phyloP scores from a whole-genome alignment of 2,888 invertebrate genomes.

The Taenaris catops region DNA sequence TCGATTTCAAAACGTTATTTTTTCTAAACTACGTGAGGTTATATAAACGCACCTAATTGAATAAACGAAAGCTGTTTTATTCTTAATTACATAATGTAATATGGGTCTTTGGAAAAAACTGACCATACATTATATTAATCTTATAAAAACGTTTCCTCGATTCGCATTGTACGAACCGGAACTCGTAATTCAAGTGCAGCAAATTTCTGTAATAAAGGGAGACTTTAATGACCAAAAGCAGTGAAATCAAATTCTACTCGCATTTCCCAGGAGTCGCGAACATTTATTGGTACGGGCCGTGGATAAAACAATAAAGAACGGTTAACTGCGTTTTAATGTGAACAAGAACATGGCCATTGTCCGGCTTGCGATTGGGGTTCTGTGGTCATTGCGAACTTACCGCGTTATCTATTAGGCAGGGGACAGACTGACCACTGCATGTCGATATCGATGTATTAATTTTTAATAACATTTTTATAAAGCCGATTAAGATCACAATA shows the following conservation, averaged over 20 bases:
- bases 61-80: too few species aligned
- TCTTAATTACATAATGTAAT: too few species aligned
- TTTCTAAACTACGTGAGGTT: too few species aligned
- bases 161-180: slow-evolving; percentile 9
- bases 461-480: too few species aligned
- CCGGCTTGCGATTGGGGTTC: slow-evolving; percentile 59
- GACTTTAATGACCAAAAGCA: slow-evolving; percentile 51
- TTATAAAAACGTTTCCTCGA: slow-evolving; percentile 7
- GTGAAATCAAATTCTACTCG: slow-evolving; percentile 51
- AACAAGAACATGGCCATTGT: slow-evolving; percentile 75
- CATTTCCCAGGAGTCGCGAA: slow-evolving; percentile 68
- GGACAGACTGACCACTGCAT: slow-evolving; percentile 5
- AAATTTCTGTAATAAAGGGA: slow-evolving; percentile 59
- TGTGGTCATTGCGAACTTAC: slow-evolving; percentile 61
- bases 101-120: too few species aligned
- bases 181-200: slow-evolving; percentile 49
- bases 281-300: slow-evolving; percentile 64
- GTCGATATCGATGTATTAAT: slow-evolving; percentile 33
- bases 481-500: too few species aligned
- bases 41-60: too few species aligned
- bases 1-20: too few species aligned
- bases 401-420: slow-evolving; percentile 39
- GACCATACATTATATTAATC: slow-evolving; percentile 6
- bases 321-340: slow-evolving; percentile 77
- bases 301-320: slow-evolving; percentile 79